Percentiles rank a stretch among this genome's conserved stretches.
Evolutionary conservation across 2,888 invertebrate genomes (phyloP).

Genomic region (Melanophora roralis): DNA sequence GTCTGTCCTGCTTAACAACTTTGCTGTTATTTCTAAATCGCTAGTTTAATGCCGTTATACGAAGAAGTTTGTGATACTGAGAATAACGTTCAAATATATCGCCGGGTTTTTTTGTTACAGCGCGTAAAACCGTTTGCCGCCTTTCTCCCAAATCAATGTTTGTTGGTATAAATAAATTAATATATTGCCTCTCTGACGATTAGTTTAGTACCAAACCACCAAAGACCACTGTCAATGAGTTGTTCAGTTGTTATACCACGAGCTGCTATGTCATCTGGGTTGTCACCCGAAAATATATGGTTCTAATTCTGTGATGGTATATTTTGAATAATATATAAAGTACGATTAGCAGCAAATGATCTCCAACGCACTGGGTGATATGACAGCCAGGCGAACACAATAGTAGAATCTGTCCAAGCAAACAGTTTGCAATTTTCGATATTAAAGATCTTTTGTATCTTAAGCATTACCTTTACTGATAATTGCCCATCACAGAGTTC

Average conservation of each 20-base stretch:
- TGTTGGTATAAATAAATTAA: not conserved
- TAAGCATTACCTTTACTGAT: not conserved
- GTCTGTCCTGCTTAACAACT: not conserved
- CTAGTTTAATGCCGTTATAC: slow-evolving; percentile 38
- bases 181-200: not conserved
- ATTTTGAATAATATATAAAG: slow-evolving; percentile 34
- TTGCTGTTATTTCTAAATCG: slow-evolving; percentile 41
- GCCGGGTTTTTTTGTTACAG: not conserved
- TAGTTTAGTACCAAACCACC: not conserved
- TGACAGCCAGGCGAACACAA: not conserved
- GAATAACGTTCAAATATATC: slow-evolving; percentile 39
- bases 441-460: not conserved
- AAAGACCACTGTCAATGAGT: too few species aligned
- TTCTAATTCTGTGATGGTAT: not conserved
- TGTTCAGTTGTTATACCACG: too few species aligned
- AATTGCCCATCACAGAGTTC: not conserved
- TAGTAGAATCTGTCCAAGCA: slow-evolving; percentile 39
- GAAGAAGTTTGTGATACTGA: slow-evolving; percentile 13
- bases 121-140: not conserved
- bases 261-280: too few species aligned
- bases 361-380: slow-evolving; percentile 1
- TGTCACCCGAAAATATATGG: too few species aligned
- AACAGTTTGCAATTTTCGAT: not conserved
- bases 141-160: slow-evolving; percentile 28
- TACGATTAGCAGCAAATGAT: slow-evolving; percentile 28